Conservation (phyloP, 2,113 vertebrate genomes). For the Xerus inauris region DNA sequence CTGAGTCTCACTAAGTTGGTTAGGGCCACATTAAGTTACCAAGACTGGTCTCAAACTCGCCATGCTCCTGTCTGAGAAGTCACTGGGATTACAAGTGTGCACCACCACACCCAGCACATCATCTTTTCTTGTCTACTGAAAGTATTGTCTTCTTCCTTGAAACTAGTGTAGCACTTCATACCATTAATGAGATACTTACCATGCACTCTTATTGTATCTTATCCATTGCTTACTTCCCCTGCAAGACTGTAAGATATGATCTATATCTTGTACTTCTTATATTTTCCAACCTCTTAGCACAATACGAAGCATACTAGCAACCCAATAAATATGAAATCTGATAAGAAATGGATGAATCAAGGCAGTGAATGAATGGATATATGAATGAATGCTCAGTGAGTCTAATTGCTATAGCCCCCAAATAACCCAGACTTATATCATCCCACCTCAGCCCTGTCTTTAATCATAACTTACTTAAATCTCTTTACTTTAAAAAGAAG, state of each 20-base stretch:
- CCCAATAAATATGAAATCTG: not conserved
- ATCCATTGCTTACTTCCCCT: not conserved
- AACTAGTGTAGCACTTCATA: not conserved
- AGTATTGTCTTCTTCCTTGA: not conserved
- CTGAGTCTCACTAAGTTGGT: too few relatives aligned
- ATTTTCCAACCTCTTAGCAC: not conserved
- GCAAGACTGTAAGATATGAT: not conserved
- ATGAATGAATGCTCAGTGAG: not conserved
- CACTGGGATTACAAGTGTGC: too few relatives aligned
- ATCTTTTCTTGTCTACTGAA: not conserved
- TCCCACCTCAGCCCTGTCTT: not conserved
- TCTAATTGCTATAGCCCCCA: not conserved
- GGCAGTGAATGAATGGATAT: not conserved
- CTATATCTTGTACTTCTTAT: not conserved
- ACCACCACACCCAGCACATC: too few relatives aligned
- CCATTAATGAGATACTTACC: not conserved
- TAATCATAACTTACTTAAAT: not conserved
- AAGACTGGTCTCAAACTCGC: too few relatives aligned
- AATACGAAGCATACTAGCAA: not conserved
- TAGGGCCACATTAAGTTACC: too few relatives aligned
- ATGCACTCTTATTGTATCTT: not conserved
- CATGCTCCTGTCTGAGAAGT: too few relatives aligned
- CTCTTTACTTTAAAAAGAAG: not conserved
- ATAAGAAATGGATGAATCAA: not conserved
- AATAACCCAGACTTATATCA: not conserved